Evolutionary conservation across 2,113 vertebrate species (phyloP).

Genomic region (Elanoides forficatus): DNA sequence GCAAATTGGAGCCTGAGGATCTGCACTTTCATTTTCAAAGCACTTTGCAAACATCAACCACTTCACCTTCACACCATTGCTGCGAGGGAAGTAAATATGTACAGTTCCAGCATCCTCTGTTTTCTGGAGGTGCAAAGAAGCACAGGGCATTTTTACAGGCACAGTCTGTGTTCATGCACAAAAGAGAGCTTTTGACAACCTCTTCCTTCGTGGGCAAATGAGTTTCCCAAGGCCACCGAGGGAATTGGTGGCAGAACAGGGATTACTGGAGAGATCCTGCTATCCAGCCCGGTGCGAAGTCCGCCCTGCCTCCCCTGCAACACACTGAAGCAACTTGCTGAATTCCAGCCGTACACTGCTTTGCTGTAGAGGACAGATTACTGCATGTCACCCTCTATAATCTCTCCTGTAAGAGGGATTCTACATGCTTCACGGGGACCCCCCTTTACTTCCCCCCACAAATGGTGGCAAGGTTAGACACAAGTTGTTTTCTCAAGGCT

Average conservation of each 20-base stretch:
- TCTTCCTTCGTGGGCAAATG: background rate
- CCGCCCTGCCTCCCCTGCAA: background rate
- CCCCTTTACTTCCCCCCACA: background rate
- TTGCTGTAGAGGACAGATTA: background rate
- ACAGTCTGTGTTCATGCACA: background rate
- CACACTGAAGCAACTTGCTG: background rate
- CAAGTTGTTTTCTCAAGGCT: slow-evolving; percentile 37
- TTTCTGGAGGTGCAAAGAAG: slow-evolving; percentile 37
- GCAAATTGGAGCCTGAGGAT: slow-evolving; percentile 63
- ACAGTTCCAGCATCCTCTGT: slow-evolving; percentile 18
- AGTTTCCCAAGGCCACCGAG: background rate
- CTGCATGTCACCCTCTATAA: background rate
- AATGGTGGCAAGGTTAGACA: slow-evolving; percentile 19
- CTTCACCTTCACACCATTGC: slow-evolving; percentile 56
- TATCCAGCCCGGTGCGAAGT: background rate
- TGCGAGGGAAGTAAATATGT: slow-evolving; percentile 53
- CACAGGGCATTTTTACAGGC: background rate
- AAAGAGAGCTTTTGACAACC: slow-evolving; percentile 25
- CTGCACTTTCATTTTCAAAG: slow-evolving; percentile 64
- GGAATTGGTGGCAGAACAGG: background rate
- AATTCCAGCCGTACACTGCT: background rate
- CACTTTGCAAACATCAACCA: slow-evolving; percentile 58
- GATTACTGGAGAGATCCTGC: background rate
- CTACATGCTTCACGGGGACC: rapidly evolving
- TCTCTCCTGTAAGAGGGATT: background rate